phyloP scores from a whole-genome alignment of 2,797 vertebrate species.

The Enoplosus armatus region DNA sequence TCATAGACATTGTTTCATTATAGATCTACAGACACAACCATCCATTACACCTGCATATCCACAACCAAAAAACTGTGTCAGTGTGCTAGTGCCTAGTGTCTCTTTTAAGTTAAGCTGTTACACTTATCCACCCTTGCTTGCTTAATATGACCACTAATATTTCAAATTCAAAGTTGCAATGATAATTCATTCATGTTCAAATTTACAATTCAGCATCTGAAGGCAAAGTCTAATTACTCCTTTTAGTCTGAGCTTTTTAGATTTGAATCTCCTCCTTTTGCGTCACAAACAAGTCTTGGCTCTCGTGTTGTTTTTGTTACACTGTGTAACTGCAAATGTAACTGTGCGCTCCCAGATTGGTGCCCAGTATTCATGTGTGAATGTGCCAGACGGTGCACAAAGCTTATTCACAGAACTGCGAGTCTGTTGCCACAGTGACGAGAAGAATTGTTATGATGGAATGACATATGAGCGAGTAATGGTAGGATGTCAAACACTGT shows the following conservation, averaged over 20 bases:
- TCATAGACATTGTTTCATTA: background rate
- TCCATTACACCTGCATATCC: no score
- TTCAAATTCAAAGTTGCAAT: background rate
- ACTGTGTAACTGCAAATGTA: constrained; percentile 19
- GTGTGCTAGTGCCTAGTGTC: background rate
- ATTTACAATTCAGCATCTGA: background rate
- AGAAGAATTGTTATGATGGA: constrained; percentile 20
- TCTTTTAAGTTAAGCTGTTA: background rate
- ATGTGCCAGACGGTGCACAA: background rate
- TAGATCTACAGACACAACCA: background rate
- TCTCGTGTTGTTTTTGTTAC: constrained; percentile 19
- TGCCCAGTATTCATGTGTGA: constrained; percentile 2
- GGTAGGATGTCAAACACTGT: constrained; percentile 50
- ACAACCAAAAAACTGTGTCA: no score
- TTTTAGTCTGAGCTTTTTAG: background rate
- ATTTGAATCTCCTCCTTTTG: background rate
- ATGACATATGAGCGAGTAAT: constrained; percentile 50
- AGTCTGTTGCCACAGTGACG: constrained; percentile 50
- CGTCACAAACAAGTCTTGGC: background rate
- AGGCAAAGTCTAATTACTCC: background rate
- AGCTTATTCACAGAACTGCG: background rate
- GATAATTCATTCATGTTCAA: background rate
- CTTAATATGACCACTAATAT: background rate
- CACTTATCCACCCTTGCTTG: background rate
- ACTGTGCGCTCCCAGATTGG: background rate